phyloP scores from a whole-genome alignment of 2,797 vertebrate genomes.

The Toxotes lorentzi region DNA sequence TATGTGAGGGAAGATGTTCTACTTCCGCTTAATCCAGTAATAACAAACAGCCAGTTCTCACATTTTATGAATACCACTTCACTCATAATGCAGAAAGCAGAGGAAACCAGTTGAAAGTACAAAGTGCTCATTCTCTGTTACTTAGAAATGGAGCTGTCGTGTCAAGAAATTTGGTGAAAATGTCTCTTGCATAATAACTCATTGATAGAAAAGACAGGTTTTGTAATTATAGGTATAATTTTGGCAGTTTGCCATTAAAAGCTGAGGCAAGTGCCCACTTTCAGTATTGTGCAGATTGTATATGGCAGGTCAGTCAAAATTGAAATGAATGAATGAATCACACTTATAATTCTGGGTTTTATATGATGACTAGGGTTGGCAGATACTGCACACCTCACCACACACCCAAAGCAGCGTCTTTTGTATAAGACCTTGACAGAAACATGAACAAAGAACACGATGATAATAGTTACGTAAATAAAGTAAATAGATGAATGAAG shows the following conservation, averaged over 20 bases:
- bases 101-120: conserved; percentile 35
- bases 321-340: background rate
- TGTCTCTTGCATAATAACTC: background rate
- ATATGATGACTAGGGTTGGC: background rate
- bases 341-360: background rate
- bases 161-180: background rate
- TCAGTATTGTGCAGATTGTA: background rate
- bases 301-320: background rate
- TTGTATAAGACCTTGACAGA: too few species aligned
- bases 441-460: too few species aligned
- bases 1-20: conserved; percentile 51
- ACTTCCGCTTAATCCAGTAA: conserved; percentile 50
- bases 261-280: background rate
- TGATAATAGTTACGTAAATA: background rate
- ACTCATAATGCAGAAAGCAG: conserved; percentile 18
- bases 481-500: background rate
- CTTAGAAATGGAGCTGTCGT: conserved; percentile 3
- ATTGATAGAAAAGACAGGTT: background rate
- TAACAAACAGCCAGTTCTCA: conserved; percentile 41
- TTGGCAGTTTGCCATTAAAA: background rate
- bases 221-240: background rate
- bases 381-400: background rate
- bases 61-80: conserved; percentile 28
- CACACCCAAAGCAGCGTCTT: too few species aligned
- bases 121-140: background rate